phyloP scores from a whole-genome alignment of 2,113 vertebrate species.

The Entomyzon cyanotis region DNA sequence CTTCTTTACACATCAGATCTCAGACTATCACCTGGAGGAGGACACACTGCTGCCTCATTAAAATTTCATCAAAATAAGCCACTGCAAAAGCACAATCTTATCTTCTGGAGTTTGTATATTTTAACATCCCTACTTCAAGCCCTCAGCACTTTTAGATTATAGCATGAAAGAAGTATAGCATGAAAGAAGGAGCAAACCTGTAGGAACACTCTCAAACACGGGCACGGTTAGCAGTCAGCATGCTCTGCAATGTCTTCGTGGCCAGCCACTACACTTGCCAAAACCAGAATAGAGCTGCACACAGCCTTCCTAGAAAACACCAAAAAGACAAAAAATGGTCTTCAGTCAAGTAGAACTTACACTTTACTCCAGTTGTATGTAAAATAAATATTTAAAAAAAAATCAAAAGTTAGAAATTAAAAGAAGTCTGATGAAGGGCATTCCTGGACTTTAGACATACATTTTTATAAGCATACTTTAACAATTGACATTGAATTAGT shows the following conservation, averaged over 20 bases:
- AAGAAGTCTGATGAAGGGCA: neutral
- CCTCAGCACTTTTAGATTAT: neutral
- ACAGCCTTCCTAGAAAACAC: constrained; percentile 54
- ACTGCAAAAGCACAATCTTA: neutral
- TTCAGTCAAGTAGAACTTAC: neutral
- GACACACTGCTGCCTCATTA: neutral
- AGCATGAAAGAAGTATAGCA: neutral
- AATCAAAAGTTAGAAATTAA: neutral
- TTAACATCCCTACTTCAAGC: neutral
- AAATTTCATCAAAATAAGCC: neutral
- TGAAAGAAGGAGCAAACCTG: constrained; percentile 37
- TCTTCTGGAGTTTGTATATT: neutral
- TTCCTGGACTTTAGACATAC: neutral
- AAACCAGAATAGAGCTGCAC: neutral
- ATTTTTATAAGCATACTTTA: neutral
- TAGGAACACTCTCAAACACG: neutral
- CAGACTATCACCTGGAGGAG: neutral
- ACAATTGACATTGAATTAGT: neutral
- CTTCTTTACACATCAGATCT: neutral
- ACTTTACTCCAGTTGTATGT: neutral
- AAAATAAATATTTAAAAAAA: neutral
- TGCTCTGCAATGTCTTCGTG: neutral
- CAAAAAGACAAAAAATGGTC: neutral
- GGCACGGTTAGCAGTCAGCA: neutral
- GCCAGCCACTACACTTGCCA: neutral